phyloP scores from a whole-genome alignment of 2,797 vertebrate species.

The Oreonectes daqikongensis region DNA sequence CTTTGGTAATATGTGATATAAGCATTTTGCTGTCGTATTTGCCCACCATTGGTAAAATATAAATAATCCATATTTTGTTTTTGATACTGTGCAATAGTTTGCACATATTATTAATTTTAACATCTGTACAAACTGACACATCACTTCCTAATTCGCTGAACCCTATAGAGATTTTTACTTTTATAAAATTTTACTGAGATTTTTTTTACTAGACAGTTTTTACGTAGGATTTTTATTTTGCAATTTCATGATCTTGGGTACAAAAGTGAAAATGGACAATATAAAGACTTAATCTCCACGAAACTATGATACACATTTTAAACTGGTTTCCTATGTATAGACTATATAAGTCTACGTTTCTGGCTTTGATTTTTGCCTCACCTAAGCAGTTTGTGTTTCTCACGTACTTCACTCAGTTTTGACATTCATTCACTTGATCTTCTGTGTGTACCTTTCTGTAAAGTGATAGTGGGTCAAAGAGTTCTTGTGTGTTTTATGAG shows the following conservation, averaged over 20 bases:
- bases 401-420: constrained; percentile 25
- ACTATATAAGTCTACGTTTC: neutral
- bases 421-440: constrained; percentile 17
- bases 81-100: neutral
- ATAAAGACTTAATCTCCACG: too few relatives aligned
- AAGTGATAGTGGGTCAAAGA: constrained; percentile 1
- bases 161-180: neutral
- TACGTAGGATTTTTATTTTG: too few relatives aligned
- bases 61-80: neutral
- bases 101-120: too few relatives aligned
- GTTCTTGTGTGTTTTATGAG: neutral
- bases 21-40: neutral
- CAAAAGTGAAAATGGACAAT: too few relatives aligned
- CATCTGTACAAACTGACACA: too few relatives aligned
- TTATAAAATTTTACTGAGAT: too few relatives aligned
- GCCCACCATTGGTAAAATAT: neutral
- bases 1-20: neutral
- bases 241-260: too few relatives aligned
- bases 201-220: too few relatives aligned
- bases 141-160: neutral
- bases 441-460: constrained; percentile 13
- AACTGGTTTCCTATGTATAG: neutral
- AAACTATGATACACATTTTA: neutral
- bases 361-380: constrained; percentile 28
- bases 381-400: constrained; percentile 41